These are phyloP conservation scores for Phycodurus eques DNA, from an alignment of 2,113 vertebrate species.

Conservation along the genomic window DNA sequence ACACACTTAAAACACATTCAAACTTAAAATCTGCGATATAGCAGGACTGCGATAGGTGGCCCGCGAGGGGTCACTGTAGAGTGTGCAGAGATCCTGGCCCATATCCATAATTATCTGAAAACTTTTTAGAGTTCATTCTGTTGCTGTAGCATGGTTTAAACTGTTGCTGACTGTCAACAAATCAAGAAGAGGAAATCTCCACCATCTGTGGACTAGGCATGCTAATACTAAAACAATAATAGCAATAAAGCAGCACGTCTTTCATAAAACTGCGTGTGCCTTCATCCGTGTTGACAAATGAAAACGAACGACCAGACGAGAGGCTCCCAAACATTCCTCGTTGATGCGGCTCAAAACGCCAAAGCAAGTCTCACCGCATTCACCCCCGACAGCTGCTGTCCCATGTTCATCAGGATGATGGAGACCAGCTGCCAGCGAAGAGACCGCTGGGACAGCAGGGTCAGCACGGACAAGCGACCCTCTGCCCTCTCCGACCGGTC, in stretches of 20 bases:
- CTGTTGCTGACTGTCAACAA: no score
- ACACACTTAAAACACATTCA: no score
- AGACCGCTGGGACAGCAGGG: constrained; percentile 75
- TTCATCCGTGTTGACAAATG: not conserved
- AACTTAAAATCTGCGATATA: no score
- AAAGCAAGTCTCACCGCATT: constrained; percentile 75
- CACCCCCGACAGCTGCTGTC: constrained; percentile 91
- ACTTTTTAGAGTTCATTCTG: no score
- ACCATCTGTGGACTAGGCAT: no score
- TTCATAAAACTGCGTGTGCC: not conserved
- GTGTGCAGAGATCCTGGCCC: no score
- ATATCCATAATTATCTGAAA: no score
- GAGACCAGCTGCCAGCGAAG: constrained; percentile 90
- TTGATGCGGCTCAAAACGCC: not conserved
- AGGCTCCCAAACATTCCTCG: not conserved
- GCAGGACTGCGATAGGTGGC: no score
- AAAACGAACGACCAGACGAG: not conserved
- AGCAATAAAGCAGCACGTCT: not conserved
- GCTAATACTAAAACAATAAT: not conserved
- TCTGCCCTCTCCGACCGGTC: constrained; percentile 77
- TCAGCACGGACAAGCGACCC: constrained; percentile 77
- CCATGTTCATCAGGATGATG: constrained; percentile 81
- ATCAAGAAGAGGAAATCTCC: no score
- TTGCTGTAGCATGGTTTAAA: no score
- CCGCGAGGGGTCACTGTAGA: no score